phyloP scores from a whole-genome alignment of 1,140 invertebrate genomes.

The Zaprionus capensis region DNA sequence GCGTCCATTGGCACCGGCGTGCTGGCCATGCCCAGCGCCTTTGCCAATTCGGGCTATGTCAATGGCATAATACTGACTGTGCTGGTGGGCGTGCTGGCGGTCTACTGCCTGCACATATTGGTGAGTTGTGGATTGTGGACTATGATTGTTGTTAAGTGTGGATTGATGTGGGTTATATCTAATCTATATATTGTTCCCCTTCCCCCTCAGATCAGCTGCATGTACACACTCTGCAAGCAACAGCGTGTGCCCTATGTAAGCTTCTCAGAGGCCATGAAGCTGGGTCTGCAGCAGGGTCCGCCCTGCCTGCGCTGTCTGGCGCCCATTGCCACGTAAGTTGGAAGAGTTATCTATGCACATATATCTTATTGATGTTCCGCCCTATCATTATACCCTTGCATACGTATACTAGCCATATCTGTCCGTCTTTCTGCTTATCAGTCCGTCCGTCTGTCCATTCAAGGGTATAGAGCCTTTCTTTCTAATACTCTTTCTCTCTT shows the following conservation, averaged over 20 bases:
- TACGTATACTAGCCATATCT: too few relatives aligned
- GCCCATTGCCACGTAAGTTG: constrained; percentile 85
- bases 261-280: constrained; percentile 88
- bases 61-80: constrained; percentile 87
- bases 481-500: too few relatives aligned
- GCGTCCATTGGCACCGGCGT: constrained; percentile 92
- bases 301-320: constrained; percentile 85
- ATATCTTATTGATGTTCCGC: too few relatives aligned
- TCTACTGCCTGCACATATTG: constrained; percentile 89
- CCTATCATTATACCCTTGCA: too few relatives aligned
- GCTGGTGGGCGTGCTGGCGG: constrained; percentile 87
- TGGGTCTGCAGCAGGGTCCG: constrained; percentile 87
- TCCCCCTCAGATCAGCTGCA: constrained; percentile 83
- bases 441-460: too few relatives aligned
- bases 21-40: constrained; percentile 92
- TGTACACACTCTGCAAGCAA: constrained; percentile 86
- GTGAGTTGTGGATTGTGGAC: constrained; percentile 80
- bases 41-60: constrained; percentile 89
- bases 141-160: too few relatives aligned
- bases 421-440: too few relatives aligned
- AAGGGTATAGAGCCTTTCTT: too few relatives aligned
- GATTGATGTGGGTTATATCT: neutral
- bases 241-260: constrained; percentile 86
- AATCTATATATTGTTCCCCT: neutral
- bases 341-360: neutral